Evolutionary conservation across 2,113 vertebrate species (phyloP), one percentile per base, ranked within the genome.

Genomic region (Pangasianodon gigas): DNA sequence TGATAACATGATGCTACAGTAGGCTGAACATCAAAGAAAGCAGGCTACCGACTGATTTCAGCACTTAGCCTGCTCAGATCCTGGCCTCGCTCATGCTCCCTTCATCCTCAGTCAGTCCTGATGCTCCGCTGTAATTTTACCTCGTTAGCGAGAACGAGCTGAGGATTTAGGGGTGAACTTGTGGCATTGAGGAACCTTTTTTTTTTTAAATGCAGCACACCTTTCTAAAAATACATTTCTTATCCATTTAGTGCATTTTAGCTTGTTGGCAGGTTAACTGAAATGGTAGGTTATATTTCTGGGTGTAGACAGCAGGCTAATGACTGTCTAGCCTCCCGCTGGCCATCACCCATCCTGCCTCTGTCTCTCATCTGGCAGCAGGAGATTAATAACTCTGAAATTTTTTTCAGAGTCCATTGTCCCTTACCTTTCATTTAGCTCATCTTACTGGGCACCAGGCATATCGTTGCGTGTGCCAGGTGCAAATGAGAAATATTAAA

Each of bases 261-360:
- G 86, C 82, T n/a, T 91, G 58, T 85, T 82, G 92, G 91, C 60
- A 46, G 93, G 92, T 92, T 95, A 94, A 94, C 93, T 93, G 93
- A 95, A 93, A 94, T 93, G 92, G 89, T 92, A 93, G 93, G 81
- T 90, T 93, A 93, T 94, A 93, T 93, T 92, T 94, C 92, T 94
- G 91, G 88, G 87, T 92, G 90, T 93, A 93, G 91, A 93, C 62
- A 94, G 92, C 82, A 7, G 87, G 92, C 94, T 92, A 93, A 93
- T 94, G 91, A 92, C 88, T 83, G 89, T 89, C 90, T 93, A 84
- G 91, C 92, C 92, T 90, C 92, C 92, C 87, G 93, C 93, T 93
- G 94, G 90, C 94, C 95, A 95, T 69, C 87, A 87, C 89, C 74
- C 90, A 41, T 62, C 62, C n/a, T 81, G 89, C 88, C 90, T 71